Conservation (phyloP, 2,888 invertebrate species). For the Laspeyria flexula region DNA sequence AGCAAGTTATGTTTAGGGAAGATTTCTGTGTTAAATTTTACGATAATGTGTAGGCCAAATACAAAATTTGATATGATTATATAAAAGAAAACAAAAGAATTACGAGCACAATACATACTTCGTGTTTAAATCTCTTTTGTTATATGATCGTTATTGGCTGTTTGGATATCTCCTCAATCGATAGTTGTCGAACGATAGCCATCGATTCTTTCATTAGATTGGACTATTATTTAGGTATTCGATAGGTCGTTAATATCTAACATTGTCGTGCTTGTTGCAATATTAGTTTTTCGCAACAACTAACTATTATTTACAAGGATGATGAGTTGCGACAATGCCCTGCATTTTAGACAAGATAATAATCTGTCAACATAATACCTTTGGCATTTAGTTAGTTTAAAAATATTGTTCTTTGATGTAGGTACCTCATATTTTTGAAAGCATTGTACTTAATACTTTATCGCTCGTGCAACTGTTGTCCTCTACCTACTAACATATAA, state of each 20-base stretch:
- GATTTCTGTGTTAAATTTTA: too few relatives aligned
- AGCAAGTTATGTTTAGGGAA: too few relatives aligned
- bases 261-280: constrained; percentile 39
- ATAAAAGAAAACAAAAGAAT: too few relatives aligned
- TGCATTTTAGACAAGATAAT: constrained; percentile 22
- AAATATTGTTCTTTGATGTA: not conserved
- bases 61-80: too few relatives aligned
- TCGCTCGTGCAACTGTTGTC: too few relatives aligned
- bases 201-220: constrained; percentile 38
- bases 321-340: constrained; percentile 25
- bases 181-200: constrained; percentile 22
- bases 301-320: constrained; percentile 31
- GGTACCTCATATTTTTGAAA: too few relatives aligned
- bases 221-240: constrained; percentile 26
- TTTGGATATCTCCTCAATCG: constrained; percentile 30
- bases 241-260: constrained; percentile 29
- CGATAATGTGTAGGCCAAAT: too few relatives aligned
- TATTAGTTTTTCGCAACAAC: constrained; percentile 35
- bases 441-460: too few relatives aligned
- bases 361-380: constrained; percentile 1
- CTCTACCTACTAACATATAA: not conserved
- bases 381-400: not conserved
- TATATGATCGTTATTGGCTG: not conserved
- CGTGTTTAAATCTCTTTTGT: too few relatives aligned
- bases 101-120: too few relatives aligned